A percentile compares a stretch with the other conserved stretches of the same genome.
Conservation (phyloP, 2,797 vertebrate species). For the Hemibagrus guttatus region DNA sequence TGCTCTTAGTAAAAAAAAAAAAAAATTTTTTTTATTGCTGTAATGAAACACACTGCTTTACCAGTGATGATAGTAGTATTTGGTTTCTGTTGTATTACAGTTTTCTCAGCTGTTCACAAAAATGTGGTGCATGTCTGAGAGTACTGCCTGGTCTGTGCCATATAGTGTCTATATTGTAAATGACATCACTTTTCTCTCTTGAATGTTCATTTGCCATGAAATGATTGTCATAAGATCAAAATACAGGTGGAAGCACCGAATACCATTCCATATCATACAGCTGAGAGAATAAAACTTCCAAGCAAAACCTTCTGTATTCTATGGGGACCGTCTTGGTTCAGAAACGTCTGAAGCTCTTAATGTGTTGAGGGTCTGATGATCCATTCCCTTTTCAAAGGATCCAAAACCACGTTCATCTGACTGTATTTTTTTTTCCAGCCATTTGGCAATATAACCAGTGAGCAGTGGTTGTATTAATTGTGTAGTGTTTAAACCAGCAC, state of each 20-base stretch:
- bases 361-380: conserved; percentile 2
- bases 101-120: conserved; percentile 43
- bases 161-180: conserved; percentile 12
- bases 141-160: conserved; percentile 34
- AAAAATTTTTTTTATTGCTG: background rate
- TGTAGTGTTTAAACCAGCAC: conserved; percentile 2
- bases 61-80: conserved; percentile 19
- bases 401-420: conserved; percentile 7
- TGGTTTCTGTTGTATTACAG: conserved; percentile 37
- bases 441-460: conserved; percentile 43
- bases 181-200: conserved; percentile 5
- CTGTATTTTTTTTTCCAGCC: conserved; percentile 11
- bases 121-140: conserved; percentile 44
- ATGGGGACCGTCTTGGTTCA: background rate
- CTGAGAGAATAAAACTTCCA: conserved; percentile 12
- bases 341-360: background rate
- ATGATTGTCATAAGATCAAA: background rate
- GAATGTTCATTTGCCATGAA: conserved; percentile 1
- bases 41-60: conserved; percentile 13
- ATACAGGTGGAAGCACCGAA: background rate
- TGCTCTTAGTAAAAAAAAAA: background rate
- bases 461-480: conserved; percentile 8
- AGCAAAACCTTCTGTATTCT: conserved; percentile 4
- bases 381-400: background rate
- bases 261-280: conserved; percentile 16